These are phyloP conservation scores for Astyanax mexicanus DNA, from an alignment of 2,797 vertebrate genomes.

Conservation along the genomic window DNA sequence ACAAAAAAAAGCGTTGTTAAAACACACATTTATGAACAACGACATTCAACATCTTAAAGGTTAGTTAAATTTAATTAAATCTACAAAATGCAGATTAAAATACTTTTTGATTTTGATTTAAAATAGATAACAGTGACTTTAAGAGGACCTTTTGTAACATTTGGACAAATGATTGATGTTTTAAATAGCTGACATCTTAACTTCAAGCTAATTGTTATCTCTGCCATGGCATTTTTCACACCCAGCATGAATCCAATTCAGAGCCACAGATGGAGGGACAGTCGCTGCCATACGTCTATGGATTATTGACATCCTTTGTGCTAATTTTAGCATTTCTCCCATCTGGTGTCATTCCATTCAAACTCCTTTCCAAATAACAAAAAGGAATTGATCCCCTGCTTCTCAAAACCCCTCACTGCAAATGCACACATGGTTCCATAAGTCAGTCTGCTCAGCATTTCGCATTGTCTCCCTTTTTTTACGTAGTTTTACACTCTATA, in stretches of 20 bases:
- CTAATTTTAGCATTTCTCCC: conserved; percentile 64
- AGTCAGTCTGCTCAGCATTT: not conserved
- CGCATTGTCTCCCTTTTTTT: too few species aligned
- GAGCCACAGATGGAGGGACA: conserved; percentile 59
- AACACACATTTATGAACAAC: too few species aligned
- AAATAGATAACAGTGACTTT: too few species aligned
- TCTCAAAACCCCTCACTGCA: not conserved
- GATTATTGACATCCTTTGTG: conserved; percentile 62
- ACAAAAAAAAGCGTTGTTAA: too few species aligned
- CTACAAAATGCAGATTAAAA: too few species aligned
- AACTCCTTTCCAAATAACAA: conserved; percentile 12
- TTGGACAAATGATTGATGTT: not conserved
- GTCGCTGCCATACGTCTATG: conserved; percentile 45
- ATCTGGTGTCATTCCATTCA: conserved; percentile 54
- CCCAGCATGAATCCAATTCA: conserved; percentile 36
- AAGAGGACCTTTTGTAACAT: not conserved
- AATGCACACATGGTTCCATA: not conserved
- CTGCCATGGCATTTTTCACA: conserved; percentile 18
- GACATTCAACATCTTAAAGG: too few species aligned
- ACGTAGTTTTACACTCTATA: too few species aligned
- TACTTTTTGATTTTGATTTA: too few species aligned
- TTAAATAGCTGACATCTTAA: not conserved
- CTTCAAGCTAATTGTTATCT: not conserved
- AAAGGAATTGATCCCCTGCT: conserved; percentile 6
- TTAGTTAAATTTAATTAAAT: too few species aligned